Evolutionary conservation across 1,140 invertebrate genomes (phyloP), one percentile per base, ranked within the genome.

Genomic region (Drosophila kikkawai): DNA sequence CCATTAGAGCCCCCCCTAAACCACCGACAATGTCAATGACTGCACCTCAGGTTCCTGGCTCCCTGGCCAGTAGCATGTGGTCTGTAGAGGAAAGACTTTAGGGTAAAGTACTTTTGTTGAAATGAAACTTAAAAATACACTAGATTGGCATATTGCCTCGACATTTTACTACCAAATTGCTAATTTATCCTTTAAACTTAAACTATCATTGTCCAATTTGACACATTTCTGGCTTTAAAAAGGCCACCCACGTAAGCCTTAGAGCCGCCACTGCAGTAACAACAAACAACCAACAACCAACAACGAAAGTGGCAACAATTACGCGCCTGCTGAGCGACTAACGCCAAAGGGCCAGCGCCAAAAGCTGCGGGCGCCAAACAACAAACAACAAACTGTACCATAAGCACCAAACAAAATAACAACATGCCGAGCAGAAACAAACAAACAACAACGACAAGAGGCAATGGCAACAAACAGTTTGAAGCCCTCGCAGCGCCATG

Each of bases 251-350:
- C 34, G 29, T 50, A 59, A 59, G 13, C 44, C 44, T 22, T 59
- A 22, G 29, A 48, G 26, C 69, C 51, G 32, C 34, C 26, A 42
- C 29, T 19, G 29, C 69, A 42, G 37, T 29, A 50, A 59, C 44
- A 71, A 56, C 50, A 45, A 44, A n/a, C 50, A 39, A 12, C 19
- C 59, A 47, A 51, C 45, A 22, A 34, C 42, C 59, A 47, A 51
- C 45, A 22, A 34, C 42, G 39, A 74, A 59, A 73, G 68, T 73
- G 45, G 53, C 36, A 73, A 60, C 70, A 74, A 74, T 73, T 74
- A 60, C 44, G 37, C 45, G 48, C 53, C 45, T 32, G 68, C 55
- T 60, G 53, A 51, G 67, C 37, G 55, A 44, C 53, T 42, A 60
- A 50, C 70, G 44, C 53, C 42, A 70, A 74, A 73, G 70, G 44